Base-by-base conservation (phyloP, 64 coral and sea anemone genomes). In the Pocillopora verrucosa region DNA sequence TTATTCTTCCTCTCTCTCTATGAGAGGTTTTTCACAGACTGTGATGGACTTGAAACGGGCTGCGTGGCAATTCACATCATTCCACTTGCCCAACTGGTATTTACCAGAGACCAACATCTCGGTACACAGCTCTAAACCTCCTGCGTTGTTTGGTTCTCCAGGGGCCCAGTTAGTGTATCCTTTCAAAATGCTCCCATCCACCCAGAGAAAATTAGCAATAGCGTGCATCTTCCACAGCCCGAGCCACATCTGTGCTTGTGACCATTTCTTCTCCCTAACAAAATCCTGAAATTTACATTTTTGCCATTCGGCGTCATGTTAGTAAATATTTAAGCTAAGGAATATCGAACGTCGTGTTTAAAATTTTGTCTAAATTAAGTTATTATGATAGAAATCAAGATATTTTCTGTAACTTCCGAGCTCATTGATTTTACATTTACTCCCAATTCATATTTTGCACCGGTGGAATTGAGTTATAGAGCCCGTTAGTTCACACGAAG, bases 111-210 rank as follows among this genome's bases (percentile, higher is more conserved):
- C 36, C 37, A 84, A n/a, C 81, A 84, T 84, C 62, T 84, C 64
- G 9, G 81, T 14, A 37, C 81, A 84, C 10, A 70, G 16, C 20
- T 84, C 81, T 2, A 10, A 36, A 12, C 64, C 64, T 12, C 11
- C 1, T 5, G 1, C 36, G 11, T 70, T 70, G 36, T 70, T 84
- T 9, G 81, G 81, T 84, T 84, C 81, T 10, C 63, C 81, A 56
- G 81, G 63, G 1, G 36, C 17, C 81, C 81, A 84, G 63, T 84
- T 84, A 5, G 63, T 56, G 36, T 70, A 84, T 36, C 63, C 36
- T 10, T n/a, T 37, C 1, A 84, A 70, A 20, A 36, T 10, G 36
- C 17, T 68, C 4, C 36, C 62, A 38, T 70, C 81, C 37, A 56
- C 81, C 81, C 81, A 84, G 10, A 69, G 62, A 70, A 84, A 84